Evolutionary conservation across 2,888 invertebrate species (phyloP), one percentile per base, ranked within the genome.

Genomic region (Cantharis nigra): DNA sequence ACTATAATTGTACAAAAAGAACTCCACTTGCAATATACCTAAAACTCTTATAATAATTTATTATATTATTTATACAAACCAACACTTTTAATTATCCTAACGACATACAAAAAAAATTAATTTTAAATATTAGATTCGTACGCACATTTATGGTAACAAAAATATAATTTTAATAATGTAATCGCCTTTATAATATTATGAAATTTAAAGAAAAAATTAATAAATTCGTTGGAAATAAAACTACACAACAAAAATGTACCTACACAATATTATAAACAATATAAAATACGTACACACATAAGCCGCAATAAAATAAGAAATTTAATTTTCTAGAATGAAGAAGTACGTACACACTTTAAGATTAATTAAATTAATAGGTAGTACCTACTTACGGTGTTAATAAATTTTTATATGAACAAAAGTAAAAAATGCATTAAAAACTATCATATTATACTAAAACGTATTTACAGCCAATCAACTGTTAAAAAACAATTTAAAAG

Each of bases 401-500:
- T 49, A 49, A 49, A n/a, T 49, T 49, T 49, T 30, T 49, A 9
- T n/a, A 49, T 49, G 49, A 49, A 49, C 49, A 49, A 49, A 49
- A n/a, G 9, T n/a, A n/a, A 49, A 49, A 49, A 49, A 49, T n/a
- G 49, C 49, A n/a, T 49, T 49, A 72, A 69, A 69, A 69, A 78
- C 69, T 75, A 76, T 69, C 72, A 87, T 30, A 26, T 30, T 30
- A 30, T 87, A 87, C 87, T 87, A 87, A 86, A 87, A 87, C 87
- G 87, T 87, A 87, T 87, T 83, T 86, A 87, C 87, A 85, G 81
- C 85, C 82, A 76, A 85, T 81, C 77, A 83, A 86, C 83, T 86
- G 85, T 84, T 84, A 78, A 74, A 80, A 83, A 86, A 85, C 84
- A 85, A 86, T 71, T 74, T 74, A 76, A 33, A 64, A 71, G 64